Percentiles rank a stretch among this genome's conserved stretches.
phyloP scores from a whole-genome alignment of 2,113 vertebrate genomes.

The Cyanoramphus novaezelandiae region DNA sequence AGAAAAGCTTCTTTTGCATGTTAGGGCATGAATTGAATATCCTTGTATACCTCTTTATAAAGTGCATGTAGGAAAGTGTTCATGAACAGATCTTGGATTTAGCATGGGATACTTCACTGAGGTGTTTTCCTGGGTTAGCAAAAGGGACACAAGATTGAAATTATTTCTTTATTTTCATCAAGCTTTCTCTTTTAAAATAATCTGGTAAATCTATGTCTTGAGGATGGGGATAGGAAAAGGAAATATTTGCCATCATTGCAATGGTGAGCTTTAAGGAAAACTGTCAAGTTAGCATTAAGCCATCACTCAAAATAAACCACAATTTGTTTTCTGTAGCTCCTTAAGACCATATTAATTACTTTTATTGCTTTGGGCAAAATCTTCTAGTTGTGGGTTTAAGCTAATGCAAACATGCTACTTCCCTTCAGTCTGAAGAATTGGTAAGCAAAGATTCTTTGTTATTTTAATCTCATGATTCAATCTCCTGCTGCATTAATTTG shows the following conservation, averaged over 20 bases:
- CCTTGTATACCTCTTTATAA: background rate
- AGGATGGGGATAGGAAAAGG: background rate
- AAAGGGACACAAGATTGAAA: background rate
- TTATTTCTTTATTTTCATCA: background rate
- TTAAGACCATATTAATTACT: conserved; percentile 3
- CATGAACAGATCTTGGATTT: background rate
- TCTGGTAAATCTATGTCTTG: background rate
- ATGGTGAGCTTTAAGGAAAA: background rate
- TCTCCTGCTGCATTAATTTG: conserved; percentile 64
- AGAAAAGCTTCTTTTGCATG: fast-evolving
- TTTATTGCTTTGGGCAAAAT: conserved; percentile 6
- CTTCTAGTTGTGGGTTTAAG: background rate
- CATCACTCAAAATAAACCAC: background rate
- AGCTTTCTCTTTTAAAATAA: background rate
- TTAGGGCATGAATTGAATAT: background rate
- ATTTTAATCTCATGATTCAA: conserved; percentile 61
- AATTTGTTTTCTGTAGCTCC: conserved; percentile 11
- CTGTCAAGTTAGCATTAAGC: background rate
- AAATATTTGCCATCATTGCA: background rate
- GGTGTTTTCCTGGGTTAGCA: background rate
- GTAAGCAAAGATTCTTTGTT: conserved; percentile 57
- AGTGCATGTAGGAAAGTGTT: background rate
- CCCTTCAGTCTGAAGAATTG: background rate
- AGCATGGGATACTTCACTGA: background rate
- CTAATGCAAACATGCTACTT: conserved; percentile 18